Percentiles rank a stretch among this genome's conserved stretches.
Conservation (phyloP, 2,888 invertebrate species). For the Phyllotreta cruciferae region DNA sequence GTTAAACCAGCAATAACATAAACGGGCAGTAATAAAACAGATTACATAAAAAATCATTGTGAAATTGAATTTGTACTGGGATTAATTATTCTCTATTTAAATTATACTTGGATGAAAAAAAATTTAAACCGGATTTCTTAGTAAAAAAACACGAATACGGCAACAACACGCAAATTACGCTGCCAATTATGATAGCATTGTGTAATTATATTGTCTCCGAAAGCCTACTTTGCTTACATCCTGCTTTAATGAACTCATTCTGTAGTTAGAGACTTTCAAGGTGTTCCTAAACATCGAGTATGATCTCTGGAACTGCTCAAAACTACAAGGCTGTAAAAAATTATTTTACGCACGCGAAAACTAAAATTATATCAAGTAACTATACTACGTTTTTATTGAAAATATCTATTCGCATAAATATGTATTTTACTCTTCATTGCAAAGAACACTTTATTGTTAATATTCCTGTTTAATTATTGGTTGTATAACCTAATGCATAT, state of each 20-base stretch:
- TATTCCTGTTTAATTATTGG: too few species aligned
- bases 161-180: neutral
- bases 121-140: conserved; percentile 3
- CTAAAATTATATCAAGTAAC: too few species aligned
- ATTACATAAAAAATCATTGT: neutral
- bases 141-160: conserved; percentile 5
- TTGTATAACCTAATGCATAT: too few species aligned
- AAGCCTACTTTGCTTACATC: neutral
- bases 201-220: conserved; percentile 9
- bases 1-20: conserved; percentile 1
- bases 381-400: too few species aligned
- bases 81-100: neutral
- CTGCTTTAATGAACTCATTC: conserved; percentile 1
- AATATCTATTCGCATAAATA: too few species aligned
- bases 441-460: too few species aligned
- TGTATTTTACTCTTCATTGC: too few species aligned
- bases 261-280: neutral
- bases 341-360: too few species aligned
- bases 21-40: conserved; percentile 1
- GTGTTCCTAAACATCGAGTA: too few species aligned
- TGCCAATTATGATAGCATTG: neutral
- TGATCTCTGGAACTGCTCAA: too few species aligned
- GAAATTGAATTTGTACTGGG: conserved; percentile 1
- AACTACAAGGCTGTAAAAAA: too few species aligned
- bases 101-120: neutral